Evolutionary conservation across 2,113 vertebrate species (phyloP), one percentile per base, ranked within the genome.

Genomic region (Alectura lathami): DNA sequence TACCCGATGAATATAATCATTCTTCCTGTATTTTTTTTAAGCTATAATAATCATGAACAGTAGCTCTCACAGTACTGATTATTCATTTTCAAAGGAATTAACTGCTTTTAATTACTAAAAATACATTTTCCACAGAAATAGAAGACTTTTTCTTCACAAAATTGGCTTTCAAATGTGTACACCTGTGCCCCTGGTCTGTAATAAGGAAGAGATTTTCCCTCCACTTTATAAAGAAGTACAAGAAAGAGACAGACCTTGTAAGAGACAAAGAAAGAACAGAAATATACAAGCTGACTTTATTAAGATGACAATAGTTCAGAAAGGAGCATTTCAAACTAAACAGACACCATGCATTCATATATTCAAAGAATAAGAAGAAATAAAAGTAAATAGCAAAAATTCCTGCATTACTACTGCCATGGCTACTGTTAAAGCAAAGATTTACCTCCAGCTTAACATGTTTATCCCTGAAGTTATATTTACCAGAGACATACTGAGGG

Each of bases 261-360:
- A 92, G 66, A 60, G 57, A 69, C 16, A 29, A 17, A 24, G 15
- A 1, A 8, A 66, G 48, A 57, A 92, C 13, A 92, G 88, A 90
- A 82, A 88, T 73, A 83, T 36, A 74, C n/a, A 40, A 81, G 81
- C 72, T 82, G 87, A 93, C 96, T 94, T 96, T 84, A 96, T 96
- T 96, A 95, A 81, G 92, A 73, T 34, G 50, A 94, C 14, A 93
- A 91, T 56, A 90, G 88, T 67, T 94, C 73, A 82, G 82, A 76
- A 95, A 89, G 70, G 72, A 88, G 72, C 88, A 80, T 93, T 84
- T 88, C 80, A 69, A 57, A 62, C 83, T 34, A 50, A 89, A 79
- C 48, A 89, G 57, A 73, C 8, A 83, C 26, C 16, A 24, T 6
- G 26, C 43, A 50, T 47, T 74, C 30, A 14, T 53, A 40, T 36